Conservation (phyloP, 2,797 vertebrate species). For the Perodicticus potto region DNA sequence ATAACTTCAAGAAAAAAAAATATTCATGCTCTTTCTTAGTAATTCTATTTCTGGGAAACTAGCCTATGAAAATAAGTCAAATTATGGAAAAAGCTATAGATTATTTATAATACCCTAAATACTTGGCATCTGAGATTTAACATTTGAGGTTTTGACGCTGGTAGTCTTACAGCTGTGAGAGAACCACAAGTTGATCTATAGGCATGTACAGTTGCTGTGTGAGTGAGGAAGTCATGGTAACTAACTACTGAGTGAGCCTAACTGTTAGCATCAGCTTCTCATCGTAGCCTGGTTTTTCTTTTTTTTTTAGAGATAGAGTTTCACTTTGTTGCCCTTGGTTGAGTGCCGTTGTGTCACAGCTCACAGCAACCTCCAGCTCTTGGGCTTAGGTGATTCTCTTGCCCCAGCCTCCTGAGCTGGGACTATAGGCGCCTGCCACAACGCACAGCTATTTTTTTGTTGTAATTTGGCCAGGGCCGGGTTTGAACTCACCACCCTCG, state of each 20-base stretch:
- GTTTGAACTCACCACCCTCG: too few species aligned
- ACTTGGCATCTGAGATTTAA: slow-evolving; percentile 58
- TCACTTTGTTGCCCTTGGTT: too few species aligned
- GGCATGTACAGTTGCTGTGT: neutral
- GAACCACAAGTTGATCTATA: slow-evolving; percentile 52
- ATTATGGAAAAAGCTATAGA: slow-evolving; percentile 67
- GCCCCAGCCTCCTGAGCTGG: too few species aligned
- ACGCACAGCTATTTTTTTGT: too few species aligned
- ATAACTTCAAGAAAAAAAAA: slow-evolving; percentile 56
- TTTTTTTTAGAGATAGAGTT: too few species aligned
- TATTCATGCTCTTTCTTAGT: neutral
- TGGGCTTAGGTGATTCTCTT: too few species aligned
- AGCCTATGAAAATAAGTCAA: slow-evolving; percentile 40
- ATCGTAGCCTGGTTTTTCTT: neutral
- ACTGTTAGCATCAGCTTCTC: slow-evolving; percentile 39
- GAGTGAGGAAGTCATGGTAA: slow-evolving; percentile 18
- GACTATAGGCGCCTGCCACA: too few species aligned
- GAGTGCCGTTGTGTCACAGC: too few species aligned
- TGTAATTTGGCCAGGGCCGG: too few species aligned
- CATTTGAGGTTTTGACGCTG: slow-evolving; percentile 66
- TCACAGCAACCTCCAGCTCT: too few species aligned
- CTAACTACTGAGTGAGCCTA: neutral
- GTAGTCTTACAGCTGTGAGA: slow-evolving; percentile 60
- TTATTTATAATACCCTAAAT: slow-evolving; percentile 71
- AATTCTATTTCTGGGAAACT: slow-evolving; percentile 61